Conservation (phyloP, 2,113 vertebrate genomes). For the Clarias macrocephalus region DNA sequence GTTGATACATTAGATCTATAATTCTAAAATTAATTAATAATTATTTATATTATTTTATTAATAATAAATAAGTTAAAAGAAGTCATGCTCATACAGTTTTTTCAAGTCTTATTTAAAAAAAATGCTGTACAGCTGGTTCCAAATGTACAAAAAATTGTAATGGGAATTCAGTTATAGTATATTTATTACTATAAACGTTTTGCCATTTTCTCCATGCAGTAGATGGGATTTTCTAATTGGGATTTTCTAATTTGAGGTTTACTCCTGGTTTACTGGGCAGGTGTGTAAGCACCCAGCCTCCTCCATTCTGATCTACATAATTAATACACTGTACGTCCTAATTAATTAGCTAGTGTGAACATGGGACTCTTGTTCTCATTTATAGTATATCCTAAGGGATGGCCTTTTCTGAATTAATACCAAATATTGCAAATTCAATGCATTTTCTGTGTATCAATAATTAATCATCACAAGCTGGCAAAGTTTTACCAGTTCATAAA, state of each 20-base stretch:
- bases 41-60: too few species aligned
- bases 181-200: neutral
- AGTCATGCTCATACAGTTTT: neutral
- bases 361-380: conserved; percentile 23
- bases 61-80: neutral
- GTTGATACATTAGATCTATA: neutral
- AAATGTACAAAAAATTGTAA: neutral
- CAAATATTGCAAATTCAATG: neutral
- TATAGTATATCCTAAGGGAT: conserved; percentile 1
- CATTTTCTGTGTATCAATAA: conserved; percentile 6
- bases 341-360: conserved; percentile 47
- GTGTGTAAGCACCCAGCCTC: neutral
- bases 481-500: neutral
- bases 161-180: neutral
- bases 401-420: neutral
- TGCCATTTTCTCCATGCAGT: neutral
- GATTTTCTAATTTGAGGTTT: conserved; percentile 1
- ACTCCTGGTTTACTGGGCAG: conserved; percentile 15
- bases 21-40: too few species aligned
- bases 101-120: neutral
- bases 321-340: conserved; percentile 19
- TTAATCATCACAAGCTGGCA: neutral
- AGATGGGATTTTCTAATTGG: neutral
- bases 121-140: neutral
- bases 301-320: conserved; percentile 30